Base-by-base conservation (phyloP, 1,140 invertebrate genomes). In the Bombus affinis region DNA sequence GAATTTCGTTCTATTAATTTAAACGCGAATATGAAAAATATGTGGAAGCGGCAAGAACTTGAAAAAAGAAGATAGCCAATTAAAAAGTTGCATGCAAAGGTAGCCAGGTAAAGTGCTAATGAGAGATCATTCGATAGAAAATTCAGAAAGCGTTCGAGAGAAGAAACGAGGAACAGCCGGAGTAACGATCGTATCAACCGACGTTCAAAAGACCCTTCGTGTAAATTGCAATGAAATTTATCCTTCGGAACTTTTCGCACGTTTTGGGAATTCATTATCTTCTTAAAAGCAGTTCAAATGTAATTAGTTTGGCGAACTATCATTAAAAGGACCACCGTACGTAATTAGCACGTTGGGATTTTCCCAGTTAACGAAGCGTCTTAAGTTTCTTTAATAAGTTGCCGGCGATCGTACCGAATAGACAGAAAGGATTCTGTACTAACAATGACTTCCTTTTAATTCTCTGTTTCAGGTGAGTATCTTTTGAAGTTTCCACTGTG, bases 381-480 rank as follows among this genome's bases (percentile, higher is more conserved):
- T 83, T 75, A 73, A 74, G 80, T 65, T 82, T 75, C 57, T 65
- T 65, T 75, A 65, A 62, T 62, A 82, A 82, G 70, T 57, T 71
- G 15, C 15, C 9, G 18, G 1, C 35, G 76, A 18, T 47, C 59
- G 18, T n/a, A 47, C 25, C 10, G 62, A 83, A 62, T 39, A 62
- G n/a, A 65, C 32, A 12, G 22, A 53, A 44, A n/a, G 22, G 44
- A 71, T 83, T 37, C n/a, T 35, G 8, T 15, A 25, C n/a, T 62
- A 47, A 80, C 39, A 80, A 85, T 47, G 32, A 44, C 13, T 53
- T 62, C 9, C 53, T 71, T 62, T 72, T 80, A 66, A 83, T 71
- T 81, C 59, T 88, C 25, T 88, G 71, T 82, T 76, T 37, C 77
- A 80, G 78, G 72, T 83, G 72, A 81, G 81, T 88, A 32, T 66